Percentiles rank a stretch among this genome's conserved stretches.
These are phyloP conservation scores for Bruchidius siliquastri DNA, from an alignment of 2,888 invertebrate species.

Conservation along the genomic window DNA sequence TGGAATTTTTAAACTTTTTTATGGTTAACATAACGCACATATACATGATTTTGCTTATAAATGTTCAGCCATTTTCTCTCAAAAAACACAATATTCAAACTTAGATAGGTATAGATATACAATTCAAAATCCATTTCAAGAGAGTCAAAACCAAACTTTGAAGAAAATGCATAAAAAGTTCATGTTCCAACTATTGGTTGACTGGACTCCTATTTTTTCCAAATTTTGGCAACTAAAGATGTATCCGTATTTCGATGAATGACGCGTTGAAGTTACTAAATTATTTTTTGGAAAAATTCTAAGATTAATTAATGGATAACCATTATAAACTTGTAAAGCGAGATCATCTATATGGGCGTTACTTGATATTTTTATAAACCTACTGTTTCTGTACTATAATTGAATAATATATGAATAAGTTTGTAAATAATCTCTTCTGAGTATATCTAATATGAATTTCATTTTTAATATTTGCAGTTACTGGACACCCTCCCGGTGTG, in stretches of 20 bases:
- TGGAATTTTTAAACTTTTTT: constrained; percentile 12
- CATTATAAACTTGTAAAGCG: constrained; percentile 12
- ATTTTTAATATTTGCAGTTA: constrained; percentile 70
- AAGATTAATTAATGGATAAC: no score
- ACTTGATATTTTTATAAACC: background rate
- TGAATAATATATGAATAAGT: background rate
- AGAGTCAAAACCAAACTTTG: no score
- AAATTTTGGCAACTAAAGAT: no score
- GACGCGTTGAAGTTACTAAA: no score
- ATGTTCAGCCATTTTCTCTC: constrained; percentile 5
- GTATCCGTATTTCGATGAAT: no score
- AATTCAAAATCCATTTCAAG: no score
- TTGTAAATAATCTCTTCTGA: background rate
- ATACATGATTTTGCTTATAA: background rate
- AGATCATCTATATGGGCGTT: background rate
- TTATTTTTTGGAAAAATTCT: no score
- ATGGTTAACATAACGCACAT: background rate
- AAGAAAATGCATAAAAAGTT: no score
- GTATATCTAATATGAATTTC: background rate
- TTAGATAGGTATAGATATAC: no score
- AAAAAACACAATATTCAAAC: no score
- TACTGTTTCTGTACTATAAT: background rate
- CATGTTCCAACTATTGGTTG: no score
- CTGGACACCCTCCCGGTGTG: constrained; percentile 99
- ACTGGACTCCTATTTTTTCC: no score